Evolutionary conservation across 2,888 invertebrate species (phyloP).

Genomic region (Hemaris fuciformis): DNA sequence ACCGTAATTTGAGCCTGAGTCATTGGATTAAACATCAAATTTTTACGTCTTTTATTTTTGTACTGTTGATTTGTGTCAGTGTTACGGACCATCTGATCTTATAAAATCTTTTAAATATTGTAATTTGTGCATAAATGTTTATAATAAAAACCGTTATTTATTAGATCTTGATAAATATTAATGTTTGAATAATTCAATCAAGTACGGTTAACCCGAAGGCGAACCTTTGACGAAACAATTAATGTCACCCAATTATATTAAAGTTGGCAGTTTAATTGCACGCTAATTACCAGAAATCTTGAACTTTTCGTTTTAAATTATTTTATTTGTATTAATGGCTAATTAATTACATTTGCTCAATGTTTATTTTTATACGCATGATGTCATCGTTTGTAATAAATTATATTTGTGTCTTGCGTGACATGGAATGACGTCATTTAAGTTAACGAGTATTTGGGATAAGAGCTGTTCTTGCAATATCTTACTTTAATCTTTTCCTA

Average conservation of each 20-base stretch:
- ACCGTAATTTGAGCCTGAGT: not conserved
- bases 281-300: not conserved
- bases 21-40: not conserved
- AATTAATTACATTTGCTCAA: not conserved
- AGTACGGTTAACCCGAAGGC: not conserved
- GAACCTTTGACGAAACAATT: not conserved
- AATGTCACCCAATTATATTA: not conserved
- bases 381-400: not conserved
- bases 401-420: not conserved
- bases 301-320: not conserved
- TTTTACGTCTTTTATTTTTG: too few relatives aligned
- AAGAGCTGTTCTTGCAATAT: not conserved
- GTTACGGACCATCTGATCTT: too few relatives aligned
- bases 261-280: not conserved
- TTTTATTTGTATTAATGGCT: not conserved
- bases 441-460: not conserved
- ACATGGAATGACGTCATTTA: not conserved
- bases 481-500: too few relatives aligned
- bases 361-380: not conserved
- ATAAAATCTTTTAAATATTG: not conserved
- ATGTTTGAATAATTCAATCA: not conserved
- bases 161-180: too few relatives aligned
- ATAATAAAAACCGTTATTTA: too few relatives aligned
- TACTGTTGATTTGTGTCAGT: too few relatives aligned
- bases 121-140: too few relatives aligned